These are phyloP conservation scores for Epinephelus cyanopodus DNA, from an alignment of 2,113 vertebrate species.

Conservation along the genomic window DNA sequence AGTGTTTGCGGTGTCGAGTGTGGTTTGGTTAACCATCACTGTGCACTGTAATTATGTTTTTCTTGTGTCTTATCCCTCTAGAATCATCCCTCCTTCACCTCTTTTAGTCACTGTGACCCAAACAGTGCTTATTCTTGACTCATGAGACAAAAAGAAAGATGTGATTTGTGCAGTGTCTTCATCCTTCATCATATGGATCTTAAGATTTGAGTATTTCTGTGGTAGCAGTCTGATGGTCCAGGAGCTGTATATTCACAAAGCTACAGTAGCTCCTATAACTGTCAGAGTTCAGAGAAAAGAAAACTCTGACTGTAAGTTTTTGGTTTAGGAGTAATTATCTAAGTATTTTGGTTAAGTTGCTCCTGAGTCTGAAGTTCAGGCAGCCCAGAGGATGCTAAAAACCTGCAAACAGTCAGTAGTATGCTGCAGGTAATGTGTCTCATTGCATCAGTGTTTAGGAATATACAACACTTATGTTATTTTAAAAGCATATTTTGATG, in stretches of 20 bases:
- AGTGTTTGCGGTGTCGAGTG: not conserved
- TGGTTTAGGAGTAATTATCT: not conserved
- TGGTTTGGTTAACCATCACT: not conserved
- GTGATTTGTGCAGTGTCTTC: slow-evolving; percentile 9
- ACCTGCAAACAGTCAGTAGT: not conserved
- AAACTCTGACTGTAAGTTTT: not conserved
- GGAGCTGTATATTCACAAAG: not conserved
- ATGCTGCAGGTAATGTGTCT: not conserved
- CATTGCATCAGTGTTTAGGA: not conserved
- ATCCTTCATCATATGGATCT: not conserved
- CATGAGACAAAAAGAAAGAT: slow-evolving; percentile 2
- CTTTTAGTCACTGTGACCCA: not conserved
- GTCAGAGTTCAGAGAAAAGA: not conserved
- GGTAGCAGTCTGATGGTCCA: not conserved
- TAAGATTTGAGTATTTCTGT: not conserved
- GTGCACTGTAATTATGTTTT: not conserved
- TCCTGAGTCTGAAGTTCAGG: not conserved
- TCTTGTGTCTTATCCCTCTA: not conserved
- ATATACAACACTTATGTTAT: not conserved
- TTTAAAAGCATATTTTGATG: not conserved
- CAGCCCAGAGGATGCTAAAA: not conserved
- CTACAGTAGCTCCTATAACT: not conserved
- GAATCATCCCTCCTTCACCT: not conserved
- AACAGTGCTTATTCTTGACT: not conserved
- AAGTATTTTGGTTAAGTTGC: not conserved